Evolutionary conservation across 2,797 vertebrate genomes (phyloP), one percentile per base, ranked within the genome.

Genomic region (Morus bassanus): DNA sequence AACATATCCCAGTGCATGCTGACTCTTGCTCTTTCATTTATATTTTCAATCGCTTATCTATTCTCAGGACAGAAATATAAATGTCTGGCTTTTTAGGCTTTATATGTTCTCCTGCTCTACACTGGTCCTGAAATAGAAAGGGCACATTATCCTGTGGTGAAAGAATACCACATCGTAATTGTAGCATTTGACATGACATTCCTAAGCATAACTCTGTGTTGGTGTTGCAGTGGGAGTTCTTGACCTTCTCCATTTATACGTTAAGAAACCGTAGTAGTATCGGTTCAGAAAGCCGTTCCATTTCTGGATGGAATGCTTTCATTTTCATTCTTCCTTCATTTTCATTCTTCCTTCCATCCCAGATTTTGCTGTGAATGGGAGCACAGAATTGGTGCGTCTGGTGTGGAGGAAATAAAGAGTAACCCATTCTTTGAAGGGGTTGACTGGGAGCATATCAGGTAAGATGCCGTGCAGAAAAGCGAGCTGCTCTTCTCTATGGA

Each of bases 321-420:
- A 0, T 89, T 88, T 83, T 95, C 94, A 93, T 95, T 88, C 78
- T 88, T 94, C 76, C 85, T 92, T 96, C 93, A 76, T 92, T 94
- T 75, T 96, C 95, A 95, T 92, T 92, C 91, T 93, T 97, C 79
- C 97, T 93, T 97, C 89, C 97, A 96, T 96, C 96, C 56, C 95
- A 99, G 99, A 97, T 99, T 99, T 98, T 99, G 99, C 98, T 99
- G 99, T 98, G 99, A 99, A 97, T 98, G 99, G 98, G 99, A 99
- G 96, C 98, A 98, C 96, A 98, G 99, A 98, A 98, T 99, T 85
- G 99, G 99, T 89, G 99, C 99, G 60, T 96, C 97, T 51, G 98
- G 98, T 67, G 99, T 99, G 92, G 99, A 99, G 97, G 99, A 99
- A 97, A 99, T 99, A 90, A 99, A 99, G 97, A 98, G 98, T 97